Base-by-base conservation (phyloP, 2,797 vertebrate species). In the Cirrhinus mrigala region DNA sequence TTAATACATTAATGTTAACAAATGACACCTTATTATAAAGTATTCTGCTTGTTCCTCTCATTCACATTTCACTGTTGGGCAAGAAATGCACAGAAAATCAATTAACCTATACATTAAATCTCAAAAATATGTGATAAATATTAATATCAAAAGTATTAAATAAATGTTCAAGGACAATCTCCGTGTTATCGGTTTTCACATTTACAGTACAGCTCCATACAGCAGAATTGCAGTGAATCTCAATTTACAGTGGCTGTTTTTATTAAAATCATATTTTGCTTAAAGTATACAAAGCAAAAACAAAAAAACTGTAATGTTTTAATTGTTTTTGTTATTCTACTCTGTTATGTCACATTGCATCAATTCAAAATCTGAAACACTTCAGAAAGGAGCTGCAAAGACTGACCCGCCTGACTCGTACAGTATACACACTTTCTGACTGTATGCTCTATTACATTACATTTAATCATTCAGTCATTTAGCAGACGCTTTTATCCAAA, bases 361-460 rank as follows among this genome's bases (percentile, higher is more conserved):
- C 12, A 44, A 15, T 71, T 46, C 37, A 46, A 14, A 15, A 46
- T 46, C 12, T n/a, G 12, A 70, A 70, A 69, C 20, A 22, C 15
- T n/a, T 9, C 12, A 7, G 24, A 64, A 64, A 64, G 5, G 5
- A 64, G 24, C 60, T 3, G 8, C 60, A 62, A 58, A n/a, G 3
- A n/a, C 56, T 11, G 56, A n/a, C 3, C 56, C 20, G 9, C 22
- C n/a, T 3, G 1, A 20, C 33, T 4, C 3, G 40, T 50, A 50
- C 44, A 73, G 16, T 68, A 68, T 8, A 20, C n/a, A 68, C 3
- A 22, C 24, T 92, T 92, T 94, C 91, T 90, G 90, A 93, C 91
- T 90, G 85, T 79, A 87, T 22, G 40, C 40, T 44, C 9, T 46
- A 9, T 37, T 37, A 37, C 33, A 37, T 37, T 37, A 37, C 33